Evolutionary conservation across 2,113 vertebrate species (phyloP), one percentile per base, ranked within the genome.

Genomic region (Perccottus glenii): DNA sequence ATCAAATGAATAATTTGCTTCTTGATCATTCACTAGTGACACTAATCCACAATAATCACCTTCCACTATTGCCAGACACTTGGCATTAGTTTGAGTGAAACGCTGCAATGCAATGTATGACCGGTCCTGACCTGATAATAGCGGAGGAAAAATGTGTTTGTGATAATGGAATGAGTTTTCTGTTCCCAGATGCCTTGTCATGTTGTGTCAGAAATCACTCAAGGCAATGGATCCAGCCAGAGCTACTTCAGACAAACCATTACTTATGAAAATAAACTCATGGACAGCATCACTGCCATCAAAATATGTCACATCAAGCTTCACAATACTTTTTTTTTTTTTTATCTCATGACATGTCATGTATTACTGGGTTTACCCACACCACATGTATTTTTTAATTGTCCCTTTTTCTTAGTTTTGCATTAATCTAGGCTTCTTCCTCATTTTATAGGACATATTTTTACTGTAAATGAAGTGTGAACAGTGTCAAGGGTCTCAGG

Each of bases 1-100:
- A 89, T 90, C 87, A 91, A 88, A 88, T 86, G 86, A 87, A 88
- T 93, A 85, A 93, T 90, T 89, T 87, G 79, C 77, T 67, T 83
- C 82, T 89, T 87, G 87, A 91, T 91, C 88, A 80, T 90, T 92
- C 85, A 72, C 86, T 77, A 84, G 83, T 71, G 84, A 76, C 78
- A 80, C 86, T 90, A 91, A 92, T 92, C 84, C 75, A 67, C 74
- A 73, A 67, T 87, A 87, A 89, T 88, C 82, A 83, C 84, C 78
- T 85, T 85, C 67, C 75, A 75, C 75, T 81, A 61, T 68, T 64
- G 70, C 77, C 84, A 88, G 86, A 85, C 87, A 75, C 73, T 77
- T 65, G 71, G 85, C 71, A 87, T 87, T 84, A 68, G 51, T 16
- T 38, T 60, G 68, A 84, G 75, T 79, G 73, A 90, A 87, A 88